Conservation (phyloP, 2,113 vertebrate genomes). For the Oceanodroma tethys region DNA sequence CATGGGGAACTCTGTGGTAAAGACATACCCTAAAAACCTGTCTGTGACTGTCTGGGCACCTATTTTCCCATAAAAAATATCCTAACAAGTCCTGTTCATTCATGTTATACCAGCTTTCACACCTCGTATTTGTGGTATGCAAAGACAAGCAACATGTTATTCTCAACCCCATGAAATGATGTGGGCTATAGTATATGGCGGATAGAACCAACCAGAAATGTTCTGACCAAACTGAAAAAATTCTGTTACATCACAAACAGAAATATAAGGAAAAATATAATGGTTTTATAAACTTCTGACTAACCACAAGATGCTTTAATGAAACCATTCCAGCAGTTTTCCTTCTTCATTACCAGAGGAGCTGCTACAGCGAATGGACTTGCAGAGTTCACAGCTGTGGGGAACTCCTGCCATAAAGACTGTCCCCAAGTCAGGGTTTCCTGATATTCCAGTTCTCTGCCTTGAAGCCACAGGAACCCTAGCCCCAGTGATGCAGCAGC, state of each 20-base stretch:
- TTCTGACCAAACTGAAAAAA: conserved; percentile 1
- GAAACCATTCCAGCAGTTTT: conserved; percentile 9
- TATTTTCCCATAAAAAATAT: conserved; percentile 24
- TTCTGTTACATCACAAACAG: conserved; percentile 33
- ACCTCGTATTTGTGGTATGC: conserved; percentile 53
- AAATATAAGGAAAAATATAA: conserved; percentile 31
- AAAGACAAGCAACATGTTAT: conserved; percentile 42
- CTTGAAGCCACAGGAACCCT: conserved; percentile 26
- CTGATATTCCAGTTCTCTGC: conserved; percentile 5
- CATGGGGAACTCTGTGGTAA: conserved; percentile 20
- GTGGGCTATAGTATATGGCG: not conserved
- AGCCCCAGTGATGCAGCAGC: not conserved
- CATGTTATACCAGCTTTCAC: conserved; percentile 48
- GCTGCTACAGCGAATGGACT: not conserved
- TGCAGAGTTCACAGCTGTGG: not conserved
- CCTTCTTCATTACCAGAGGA: not conserved
- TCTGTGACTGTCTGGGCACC: conserved; percentile 34
- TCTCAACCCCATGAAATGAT: not conserved
- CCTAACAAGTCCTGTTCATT: conserved; percentile 37
- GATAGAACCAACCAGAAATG: conserved; percentile 9
- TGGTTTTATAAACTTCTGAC: conserved; percentile 24
- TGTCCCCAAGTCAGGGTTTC: not conserved
- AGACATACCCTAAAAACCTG: conserved; percentile 20
- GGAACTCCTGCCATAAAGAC: conserved; percentile 25
- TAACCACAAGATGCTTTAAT: conserved; percentile 11